Percentiles rank a stretch among this genome's conserved stretches.
Conservation (phyloP, 1,140 invertebrate genomes). For the Anadara kagoshimensis region DNA sequence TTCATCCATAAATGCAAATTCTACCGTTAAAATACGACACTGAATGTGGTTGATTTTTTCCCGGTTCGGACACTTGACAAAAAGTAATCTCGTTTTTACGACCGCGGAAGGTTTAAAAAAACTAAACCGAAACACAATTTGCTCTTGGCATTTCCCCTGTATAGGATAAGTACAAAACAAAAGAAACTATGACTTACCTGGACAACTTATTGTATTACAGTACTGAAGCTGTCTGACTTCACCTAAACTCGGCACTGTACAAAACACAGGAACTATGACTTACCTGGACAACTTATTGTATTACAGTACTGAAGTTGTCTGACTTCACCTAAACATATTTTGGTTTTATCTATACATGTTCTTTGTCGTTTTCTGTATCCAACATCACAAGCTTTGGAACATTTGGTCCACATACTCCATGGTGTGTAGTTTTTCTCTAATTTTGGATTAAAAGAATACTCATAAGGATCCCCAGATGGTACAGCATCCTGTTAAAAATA, state of each 20-base stretch:
- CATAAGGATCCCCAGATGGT: too few relatives aligned
- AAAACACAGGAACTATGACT: not conserved
- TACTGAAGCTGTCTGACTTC: not conserved
- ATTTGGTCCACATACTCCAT: conserved; percentile 7
- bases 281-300: conserved; percentile 6
- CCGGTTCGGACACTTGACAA: too few relatives aligned
- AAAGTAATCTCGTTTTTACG: too few relatives aligned
- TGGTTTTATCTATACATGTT: not conserved
- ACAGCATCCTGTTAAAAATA: too few relatives aligned
- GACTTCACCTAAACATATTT: not conserved
- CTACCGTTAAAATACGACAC: too few relatives aligned
- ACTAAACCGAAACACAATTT: too few relatives aligned
- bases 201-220: not conserved
- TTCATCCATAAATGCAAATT: too few relatives aligned
- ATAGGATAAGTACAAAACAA: too few relatives aligned
- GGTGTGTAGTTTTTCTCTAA: conserved; percentile 1
- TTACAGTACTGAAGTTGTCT: conserved; percentile 6
- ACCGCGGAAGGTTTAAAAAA: too few relatives aligned
- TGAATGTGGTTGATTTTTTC: too few relatives aligned
- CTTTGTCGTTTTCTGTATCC: not conserved
- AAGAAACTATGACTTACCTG: not conserved
- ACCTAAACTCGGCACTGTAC: too few relatives aligned
- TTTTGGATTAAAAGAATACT: not conserved
- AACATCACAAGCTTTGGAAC: not conserved
- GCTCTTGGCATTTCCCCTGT: too few relatives aligned